Conservation (phyloP, 2,888 invertebrate species). For the Notodonta ziczac region DNA sequence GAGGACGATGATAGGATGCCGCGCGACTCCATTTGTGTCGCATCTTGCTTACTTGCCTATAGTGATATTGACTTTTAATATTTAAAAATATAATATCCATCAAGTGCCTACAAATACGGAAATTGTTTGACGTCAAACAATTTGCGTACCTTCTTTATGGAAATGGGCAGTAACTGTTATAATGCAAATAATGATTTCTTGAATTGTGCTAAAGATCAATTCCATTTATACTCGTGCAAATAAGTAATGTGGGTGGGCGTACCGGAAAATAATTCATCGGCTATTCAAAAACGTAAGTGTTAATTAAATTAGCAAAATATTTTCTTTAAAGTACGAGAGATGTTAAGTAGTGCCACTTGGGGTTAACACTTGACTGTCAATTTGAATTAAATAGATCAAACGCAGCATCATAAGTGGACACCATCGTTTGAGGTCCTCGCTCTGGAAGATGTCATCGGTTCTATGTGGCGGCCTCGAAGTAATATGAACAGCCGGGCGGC, state of each 20-base stretch:
- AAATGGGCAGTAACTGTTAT: no score
- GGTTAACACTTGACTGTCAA: conserved; percentile 1
- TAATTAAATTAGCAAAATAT: not conserved
- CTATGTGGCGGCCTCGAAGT: no score
- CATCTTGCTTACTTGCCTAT: no score
- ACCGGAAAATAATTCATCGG: not conserved
- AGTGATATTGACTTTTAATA: no score
- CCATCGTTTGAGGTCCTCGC: not conserved
- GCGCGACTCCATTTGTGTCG: not conserved
- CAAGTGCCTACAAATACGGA: no score
- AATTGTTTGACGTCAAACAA: no score
- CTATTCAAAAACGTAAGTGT: not conserved
- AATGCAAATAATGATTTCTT: no score
- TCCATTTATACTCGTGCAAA: not conserved
- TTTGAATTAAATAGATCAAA: not conserved
- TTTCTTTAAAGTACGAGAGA: not conserved
- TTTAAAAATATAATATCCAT: no score
- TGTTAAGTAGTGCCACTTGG: not conserved
- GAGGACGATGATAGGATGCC: not conserved
- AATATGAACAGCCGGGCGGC: no score
- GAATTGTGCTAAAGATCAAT: not conserved
- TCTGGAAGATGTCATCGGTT: no score
- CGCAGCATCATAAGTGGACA: not conserved
- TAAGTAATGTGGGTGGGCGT: not conserved
- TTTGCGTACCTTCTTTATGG: no score